Conservation (phyloP, 1,140 invertebrate genomes). For the Drosophila pseudoananassae region DNA sequence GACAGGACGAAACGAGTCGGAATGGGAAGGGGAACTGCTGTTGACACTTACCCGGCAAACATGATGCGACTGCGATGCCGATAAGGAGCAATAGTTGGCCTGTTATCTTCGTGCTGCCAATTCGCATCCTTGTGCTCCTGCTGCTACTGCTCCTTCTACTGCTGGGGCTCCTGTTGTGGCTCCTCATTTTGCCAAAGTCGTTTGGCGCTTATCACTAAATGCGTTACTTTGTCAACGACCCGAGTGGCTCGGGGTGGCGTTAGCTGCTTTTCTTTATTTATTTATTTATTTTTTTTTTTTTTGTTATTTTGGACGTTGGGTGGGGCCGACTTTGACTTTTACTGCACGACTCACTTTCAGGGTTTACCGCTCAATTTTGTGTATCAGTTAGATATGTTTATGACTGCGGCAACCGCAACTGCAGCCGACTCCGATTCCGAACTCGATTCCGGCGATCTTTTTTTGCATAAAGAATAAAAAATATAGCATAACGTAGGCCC, state of each 20-base stretch:
- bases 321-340: slow-evolving; percentile 59
- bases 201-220: slow-evolving; percentile 67
- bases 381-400: slow-evolving; percentile 38
- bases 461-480: slow-evolving; percentile 60
- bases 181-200: slow-evolving; percentile 68
- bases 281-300: slow-evolving; percentile 5
- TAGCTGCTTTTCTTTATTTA: background rate
- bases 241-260: slow-evolving; percentile 39
- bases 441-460: slow-evolving; percentile 28
- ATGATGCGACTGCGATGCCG: slow-evolving; percentile 74
- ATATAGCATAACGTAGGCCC: slow-evolving; percentile 45
- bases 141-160: slow-evolving; percentile 12
- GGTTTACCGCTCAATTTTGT: slow-evolving; percentile 46
- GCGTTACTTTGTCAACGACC: slow-evolving; percentile 79
- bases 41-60: slow-evolving; percentile 77
- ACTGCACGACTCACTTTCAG: slow-evolving; percentile 53
- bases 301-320: slow-evolving; percentile 32
- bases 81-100: slow-evolving; percentile 76
- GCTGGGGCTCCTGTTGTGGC: slow-evolving; percentile 28
- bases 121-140: slow-evolving; percentile 16
- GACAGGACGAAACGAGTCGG: slow-evolving; percentile 4
- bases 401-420: slow-evolving; percentile 25
- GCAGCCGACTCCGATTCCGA: slow-evolving; percentile 1
- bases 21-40: slow-evolving; percentile 28
- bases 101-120: slow-evolving; percentile 46